A percentile compares a stretch with the other conserved stretches of the same genome.
phyloP scores from a whole-genome alignment of 37 sponge, comb jelly and placozoan species.

The Spongilla lacustris region DNA sequence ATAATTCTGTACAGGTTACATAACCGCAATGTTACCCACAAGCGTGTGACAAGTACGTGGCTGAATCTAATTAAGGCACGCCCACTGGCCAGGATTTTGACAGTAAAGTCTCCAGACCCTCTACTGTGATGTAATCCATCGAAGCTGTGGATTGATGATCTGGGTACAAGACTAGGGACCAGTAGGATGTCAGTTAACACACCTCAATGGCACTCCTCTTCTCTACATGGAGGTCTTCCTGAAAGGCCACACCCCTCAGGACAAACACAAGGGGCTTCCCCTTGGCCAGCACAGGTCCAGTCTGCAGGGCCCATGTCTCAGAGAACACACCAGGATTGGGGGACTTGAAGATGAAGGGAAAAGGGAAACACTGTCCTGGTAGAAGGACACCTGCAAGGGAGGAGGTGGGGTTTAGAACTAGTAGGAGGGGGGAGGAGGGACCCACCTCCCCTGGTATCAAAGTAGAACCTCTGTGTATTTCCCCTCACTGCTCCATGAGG shows the following conservation, averaged over 20 bases:
- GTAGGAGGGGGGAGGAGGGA: not conserved
- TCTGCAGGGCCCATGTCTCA: constrained; percentile 87
- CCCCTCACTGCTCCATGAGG: too few relatives aligned
- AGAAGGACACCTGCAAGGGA: constrained; percentile 81
- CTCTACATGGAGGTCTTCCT: constrained; percentile 55
- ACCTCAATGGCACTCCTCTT: constrained; percentile 65
- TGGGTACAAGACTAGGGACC: not conserved
- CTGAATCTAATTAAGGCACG: too few relatives aligned
- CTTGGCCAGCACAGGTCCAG: constrained; percentile 74
- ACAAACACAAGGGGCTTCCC: constrained; percentile 76
- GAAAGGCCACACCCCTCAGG: constrained; percentile 82
- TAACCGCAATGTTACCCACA: too few relatives aligned
- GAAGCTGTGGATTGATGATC: too few relatives aligned
- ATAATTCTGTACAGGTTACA: too few relatives aligned
- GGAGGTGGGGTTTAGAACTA: not conserved
- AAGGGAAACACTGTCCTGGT: constrained; percentile 71
- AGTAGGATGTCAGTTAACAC: not conserved
- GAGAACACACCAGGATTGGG: constrained; percentile 85
- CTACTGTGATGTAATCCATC: too few relatives aligned
- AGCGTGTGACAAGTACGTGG: too few relatives aligned
- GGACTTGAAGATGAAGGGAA: constrained; percentile 95
- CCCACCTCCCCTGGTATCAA: too few relatives aligned
- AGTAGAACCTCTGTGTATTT: too few relatives aligned
- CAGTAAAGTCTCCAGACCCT: too few relatives aligned
- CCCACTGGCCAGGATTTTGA: too few relatives aligned